Evolutionary conservation across 92 coral and sea anemone genomes (phyloP), one percentile per base, ranked within the genome.

Genomic region (Phenganax subtilis): DNA sequence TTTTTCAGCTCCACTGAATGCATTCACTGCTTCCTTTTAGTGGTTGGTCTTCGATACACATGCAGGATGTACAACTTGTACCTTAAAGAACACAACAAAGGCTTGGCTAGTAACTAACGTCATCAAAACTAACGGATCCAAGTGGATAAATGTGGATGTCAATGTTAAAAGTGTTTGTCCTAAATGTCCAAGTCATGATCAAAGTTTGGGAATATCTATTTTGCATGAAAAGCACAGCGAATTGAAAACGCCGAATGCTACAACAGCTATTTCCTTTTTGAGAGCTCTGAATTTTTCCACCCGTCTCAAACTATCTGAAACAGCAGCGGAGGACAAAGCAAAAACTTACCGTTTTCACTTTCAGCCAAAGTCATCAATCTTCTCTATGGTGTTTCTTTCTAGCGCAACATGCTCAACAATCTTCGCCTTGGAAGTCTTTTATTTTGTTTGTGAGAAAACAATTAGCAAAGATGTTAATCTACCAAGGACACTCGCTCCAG

Each of bases 401-500:
- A 85, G 70, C 29, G 94, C 91, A 1, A 88, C 89, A 0, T 90
- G 94, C 53, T 58, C 85, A 6, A 77, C 55, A 0, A 64, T 90
- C 16, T 51, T 75, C n/a, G 82, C 85, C 31, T 16, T 90, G 47
- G 64, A 65, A 51, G 89, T 89, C 1, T 76, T 83, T 54, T 88
- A 86, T 59, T 85, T 77, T 57, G 87, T 85, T 12, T 90, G 94
- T 47, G 88, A 91, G 11, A 53, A 72, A 12, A 77, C 74, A 81
- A 88, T 86, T n/a, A 65, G 69, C 16, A 90, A 87, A 73, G 85
- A 87, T 0, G 63, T 90, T 52, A 47, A 75, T 63, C 44, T 90
- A 9, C 88, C 88, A 6, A 59, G 77, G 29, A 88, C 91, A 29
- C 79, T 87, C 27, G 85, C 94, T 53, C 94, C 94, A 17, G 86